Conservation (phyloP, 2,113 vertebrate genomes). For the Hyperopisus bebe region DNA sequence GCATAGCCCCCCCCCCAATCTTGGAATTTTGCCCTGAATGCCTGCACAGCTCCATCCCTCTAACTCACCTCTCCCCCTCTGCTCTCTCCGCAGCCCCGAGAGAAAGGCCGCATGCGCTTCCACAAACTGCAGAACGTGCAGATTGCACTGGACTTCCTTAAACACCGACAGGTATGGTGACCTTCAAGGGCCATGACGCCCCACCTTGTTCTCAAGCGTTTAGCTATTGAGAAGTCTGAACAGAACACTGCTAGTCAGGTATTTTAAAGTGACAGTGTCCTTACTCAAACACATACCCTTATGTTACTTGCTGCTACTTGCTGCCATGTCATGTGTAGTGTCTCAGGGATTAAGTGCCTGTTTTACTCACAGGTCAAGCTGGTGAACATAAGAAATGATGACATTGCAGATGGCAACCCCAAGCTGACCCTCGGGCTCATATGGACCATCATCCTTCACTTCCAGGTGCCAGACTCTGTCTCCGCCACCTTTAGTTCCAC, state of each 20-base stretch:
- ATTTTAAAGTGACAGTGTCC: not conserved
- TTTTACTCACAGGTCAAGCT: constrained; percentile 74
- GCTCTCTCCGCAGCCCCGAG: constrained; percentile 70
- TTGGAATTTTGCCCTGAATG: not conserved
- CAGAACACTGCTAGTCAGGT: not conserved
- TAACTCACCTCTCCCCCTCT: not conserved
- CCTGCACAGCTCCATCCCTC: not conserved
- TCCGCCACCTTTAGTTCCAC: constrained; percentile 31
- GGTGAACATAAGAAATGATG: constrained; percentile 94
- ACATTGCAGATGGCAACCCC: constrained; percentile 91
- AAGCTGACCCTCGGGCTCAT: constrained; percentile 92
- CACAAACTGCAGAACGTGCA: constrained; percentile 96
- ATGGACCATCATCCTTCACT: constrained; percentile 97
- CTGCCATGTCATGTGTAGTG: not conserved
- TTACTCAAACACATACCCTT: not conserved
- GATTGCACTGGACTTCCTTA: constrained; percentile 93
- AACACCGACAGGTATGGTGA: constrained; percentile 77
- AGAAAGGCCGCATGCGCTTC: constrained; percentile 93
- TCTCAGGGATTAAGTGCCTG: not conserved
- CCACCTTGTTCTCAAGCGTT: not conserved
- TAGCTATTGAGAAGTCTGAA: not conserved
- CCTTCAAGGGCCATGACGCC: not conserved
- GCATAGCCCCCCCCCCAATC: not conserved
- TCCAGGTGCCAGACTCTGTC: constrained; percentile 77
- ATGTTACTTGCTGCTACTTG: not conserved